These are phyloP conservation scores for Deroptyus accipitrinus DNA, from an alignment of 2,113 vertebrate species.

Conservation along the genomic window DNA sequence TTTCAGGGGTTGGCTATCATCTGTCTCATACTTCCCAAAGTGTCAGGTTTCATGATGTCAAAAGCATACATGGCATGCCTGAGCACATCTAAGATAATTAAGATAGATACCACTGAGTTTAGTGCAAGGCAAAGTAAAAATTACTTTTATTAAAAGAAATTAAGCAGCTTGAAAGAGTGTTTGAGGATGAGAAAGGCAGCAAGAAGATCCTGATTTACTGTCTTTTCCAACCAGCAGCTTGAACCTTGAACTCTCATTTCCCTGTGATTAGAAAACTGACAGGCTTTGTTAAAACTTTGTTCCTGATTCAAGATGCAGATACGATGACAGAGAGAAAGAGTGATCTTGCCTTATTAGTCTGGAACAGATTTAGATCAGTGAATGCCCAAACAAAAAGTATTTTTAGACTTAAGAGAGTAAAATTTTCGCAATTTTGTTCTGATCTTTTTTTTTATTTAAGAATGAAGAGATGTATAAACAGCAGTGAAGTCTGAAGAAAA, in stretches of 20 bases:
- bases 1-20: neutral
- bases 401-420: neutral
- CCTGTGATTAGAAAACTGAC: neutral
- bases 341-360: neutral
- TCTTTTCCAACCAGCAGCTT: neutral
- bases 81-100: neutral
- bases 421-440: neutral
- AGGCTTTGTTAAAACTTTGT: neutral
- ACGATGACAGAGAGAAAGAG: neutral
- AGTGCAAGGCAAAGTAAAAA: neutral
- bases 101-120: neutral
- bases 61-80: neutral
- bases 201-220: neutral
- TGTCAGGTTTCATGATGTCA: accelerated
- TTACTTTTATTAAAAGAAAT: neutral
- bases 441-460: neutral
- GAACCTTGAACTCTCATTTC: neutral
- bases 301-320: neutral
- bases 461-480: neutral
- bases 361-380: neutral
- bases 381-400: neutral
- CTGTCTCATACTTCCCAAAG: neutral
- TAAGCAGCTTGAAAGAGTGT: neutral
- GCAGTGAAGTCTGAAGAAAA: neutral
- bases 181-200: neutral